Conservation (phyloP, 2,113 vertebrate genomes). For the Meleagris gallopavo region DNA sequence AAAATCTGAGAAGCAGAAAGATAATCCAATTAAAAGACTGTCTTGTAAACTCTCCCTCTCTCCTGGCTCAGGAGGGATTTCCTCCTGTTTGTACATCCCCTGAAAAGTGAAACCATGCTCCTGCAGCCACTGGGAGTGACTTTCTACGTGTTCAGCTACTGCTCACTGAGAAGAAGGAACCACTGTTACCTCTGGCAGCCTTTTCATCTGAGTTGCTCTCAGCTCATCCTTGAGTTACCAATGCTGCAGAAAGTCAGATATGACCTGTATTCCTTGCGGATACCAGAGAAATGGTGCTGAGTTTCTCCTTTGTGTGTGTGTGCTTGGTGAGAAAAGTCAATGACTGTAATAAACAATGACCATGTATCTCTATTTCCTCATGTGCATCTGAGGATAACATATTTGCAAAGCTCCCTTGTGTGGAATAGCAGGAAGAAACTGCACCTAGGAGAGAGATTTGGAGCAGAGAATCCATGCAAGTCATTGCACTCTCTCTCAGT, state of each 20-base stretch:
- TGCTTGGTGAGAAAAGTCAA: not conserved
- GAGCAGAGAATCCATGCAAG: not conserved
- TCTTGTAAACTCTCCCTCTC: not conserved
- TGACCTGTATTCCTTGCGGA: rapidly evolving
- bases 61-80: not conserved
- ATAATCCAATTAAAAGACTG: not conserved
- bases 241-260: not conserved
- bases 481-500: slow-evolving; percentile 22
- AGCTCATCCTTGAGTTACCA: not conserved
- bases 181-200: not conserved
- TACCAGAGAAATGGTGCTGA: not conserved
- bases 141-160: not conserved
- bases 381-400: rapidly evolving
- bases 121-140: not conserved
- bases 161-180: rapidly evolving
- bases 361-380: not conserved
- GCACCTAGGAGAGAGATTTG: not conserved
- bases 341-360: not conserved
- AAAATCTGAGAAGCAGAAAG: not conserved
- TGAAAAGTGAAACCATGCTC: not conserved
- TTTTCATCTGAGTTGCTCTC: not conserved
- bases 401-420: not conserved
- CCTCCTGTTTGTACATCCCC: not conserved
- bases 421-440: rapidly evolving
- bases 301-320: not conserved